A percentile compares a stretch with the other conserved stretches of the same genome.
Conservation (phyloP, 2,113 vertebrate genomes). For the Calyptomena viridis region DNA sequence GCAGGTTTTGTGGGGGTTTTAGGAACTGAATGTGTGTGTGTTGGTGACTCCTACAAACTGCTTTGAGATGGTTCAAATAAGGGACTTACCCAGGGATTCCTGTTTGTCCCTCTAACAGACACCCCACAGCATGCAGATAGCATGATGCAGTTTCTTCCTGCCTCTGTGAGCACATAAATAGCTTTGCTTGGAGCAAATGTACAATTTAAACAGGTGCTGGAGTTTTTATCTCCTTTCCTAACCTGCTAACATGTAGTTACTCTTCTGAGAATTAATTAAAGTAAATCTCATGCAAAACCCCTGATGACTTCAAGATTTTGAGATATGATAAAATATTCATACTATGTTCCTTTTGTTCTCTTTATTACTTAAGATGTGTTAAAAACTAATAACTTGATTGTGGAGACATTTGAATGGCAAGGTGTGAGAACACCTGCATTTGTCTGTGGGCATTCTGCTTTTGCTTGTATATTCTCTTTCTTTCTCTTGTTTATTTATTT, state of each 20-base stretch:
- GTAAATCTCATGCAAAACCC: not conserved
- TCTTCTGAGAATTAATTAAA: not conserved
- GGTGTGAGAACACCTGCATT: not conserved
- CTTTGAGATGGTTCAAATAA: not conserved
- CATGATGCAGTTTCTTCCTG: not conserved
- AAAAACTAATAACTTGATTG: not conserved
- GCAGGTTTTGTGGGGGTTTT: not conserved
- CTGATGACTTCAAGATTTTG: not conserved
- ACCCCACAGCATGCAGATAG: not conserved
- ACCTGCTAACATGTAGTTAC: not conserved
- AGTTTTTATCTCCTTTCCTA: not conserved
- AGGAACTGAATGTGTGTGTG: not conserved
- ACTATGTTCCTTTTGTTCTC: not conserved
- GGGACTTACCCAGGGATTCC: not conserved
- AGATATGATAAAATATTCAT: not conserved
- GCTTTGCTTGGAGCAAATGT: not conserved
- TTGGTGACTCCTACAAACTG: not conserved
- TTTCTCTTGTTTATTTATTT: not conserved
- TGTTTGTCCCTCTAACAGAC: not conserved
- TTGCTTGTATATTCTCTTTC: not conserved
- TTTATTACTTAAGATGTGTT: not conserved
- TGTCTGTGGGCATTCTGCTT: not conserved
- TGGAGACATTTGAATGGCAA: not conserved
- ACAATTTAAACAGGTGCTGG: not conserved
- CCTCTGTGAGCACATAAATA: not conserved